Percentiles rank a stretch among this genome's conserved stretches.
Conservation (phyloP, 2,797 vertebrate species). For the Paramormyrops hopkinsi region DNA sequence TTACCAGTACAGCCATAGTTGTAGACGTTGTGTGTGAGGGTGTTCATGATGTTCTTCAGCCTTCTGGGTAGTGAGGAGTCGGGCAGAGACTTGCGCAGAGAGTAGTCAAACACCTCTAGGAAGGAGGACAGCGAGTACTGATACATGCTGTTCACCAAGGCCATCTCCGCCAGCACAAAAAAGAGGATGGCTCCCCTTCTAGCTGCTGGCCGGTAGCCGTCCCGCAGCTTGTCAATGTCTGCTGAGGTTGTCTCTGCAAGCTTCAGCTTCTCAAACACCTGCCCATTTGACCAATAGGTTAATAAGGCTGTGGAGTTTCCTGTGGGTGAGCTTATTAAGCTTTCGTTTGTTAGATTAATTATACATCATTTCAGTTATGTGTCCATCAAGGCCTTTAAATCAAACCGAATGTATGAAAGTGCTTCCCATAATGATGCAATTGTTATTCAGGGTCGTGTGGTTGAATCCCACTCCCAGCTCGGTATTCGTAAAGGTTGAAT, state of each 20-base stretch:
- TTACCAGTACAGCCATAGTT: constrained; percentile 92
- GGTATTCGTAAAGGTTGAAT: background rate
- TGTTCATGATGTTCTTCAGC: constrained; percentile 80
- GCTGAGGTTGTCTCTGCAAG: constrained; percentile 72
- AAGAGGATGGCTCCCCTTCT: constrained; percentile 86
- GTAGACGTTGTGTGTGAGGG: constrained; percentile 81
- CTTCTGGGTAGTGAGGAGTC: constrained; percentile 66
- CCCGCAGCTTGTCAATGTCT: constrained; percentile 82
- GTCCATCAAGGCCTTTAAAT: background rate
- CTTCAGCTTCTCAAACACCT: constrained; percentile 88
- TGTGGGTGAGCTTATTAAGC: background rate
- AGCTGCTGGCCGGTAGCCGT: constrained; percentile 86
- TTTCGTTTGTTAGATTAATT: background rate
- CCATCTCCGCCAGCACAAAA: constrained; percentile 90
- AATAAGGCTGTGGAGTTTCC: background rate
- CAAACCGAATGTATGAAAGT: background rate
- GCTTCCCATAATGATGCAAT: background rate
- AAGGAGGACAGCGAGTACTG: constrained; percentile 89
- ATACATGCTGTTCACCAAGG: constrained; percentile 90
- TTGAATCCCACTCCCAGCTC: background rate
- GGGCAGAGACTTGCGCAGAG: constrained; percentile 77
- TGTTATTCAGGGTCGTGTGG: background rate
- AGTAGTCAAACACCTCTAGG: constrained; percentile 81
- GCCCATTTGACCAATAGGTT: constrained; percentile 8
- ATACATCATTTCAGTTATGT: background rate